phyloP scores from a whole-genome alignment of 1,140 invertebrate species.

The Bombus breviceps region DNA sequence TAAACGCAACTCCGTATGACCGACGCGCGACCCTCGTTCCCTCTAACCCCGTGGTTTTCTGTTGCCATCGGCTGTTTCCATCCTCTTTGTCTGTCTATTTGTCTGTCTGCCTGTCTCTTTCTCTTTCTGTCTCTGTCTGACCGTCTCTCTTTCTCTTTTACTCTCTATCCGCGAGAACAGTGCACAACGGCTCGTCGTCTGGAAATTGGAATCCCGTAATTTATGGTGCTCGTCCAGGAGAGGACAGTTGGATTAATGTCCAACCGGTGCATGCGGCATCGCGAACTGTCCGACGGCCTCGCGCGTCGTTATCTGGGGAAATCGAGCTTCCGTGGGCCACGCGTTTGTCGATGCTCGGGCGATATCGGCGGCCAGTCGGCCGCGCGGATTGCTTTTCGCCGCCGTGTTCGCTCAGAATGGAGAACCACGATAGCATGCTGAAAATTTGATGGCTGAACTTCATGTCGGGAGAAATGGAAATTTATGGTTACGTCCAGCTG shows the following conservation, averaged over 20 bases:
- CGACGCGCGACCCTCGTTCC: conserved; percentile 52
- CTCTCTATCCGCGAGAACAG: not conserved
- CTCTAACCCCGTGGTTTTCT: conserved; percentile 29
- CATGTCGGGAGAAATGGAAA: not conserved
- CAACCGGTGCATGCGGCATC: conserved; percentile 29
- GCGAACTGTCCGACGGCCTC: not conserved
- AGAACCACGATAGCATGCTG: not conserved
- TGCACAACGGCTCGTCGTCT: conserved; percentile 52
- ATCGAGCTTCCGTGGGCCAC: conserved; percentile 30
- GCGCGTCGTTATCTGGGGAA: conserved; percentile 50
- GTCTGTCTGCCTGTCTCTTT: too few species aligned
- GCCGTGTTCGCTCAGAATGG: not conserved
- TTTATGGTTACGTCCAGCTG: not conserved
- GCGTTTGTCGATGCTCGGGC: conserved; percentile 18
- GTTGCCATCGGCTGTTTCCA: conserved; percentile 21
- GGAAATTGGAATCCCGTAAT: conserved; percentile 76
- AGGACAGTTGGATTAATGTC: conserved; percentile 70
- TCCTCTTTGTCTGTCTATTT: not conserved
- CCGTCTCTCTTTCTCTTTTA: not conserved
- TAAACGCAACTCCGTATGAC: conserved; percentile 70
- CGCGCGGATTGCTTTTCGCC: not conserved
- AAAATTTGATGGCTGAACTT: conserved; percentile 7
- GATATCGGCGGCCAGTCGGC: not conserved
- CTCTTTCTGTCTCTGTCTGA: not conserved
- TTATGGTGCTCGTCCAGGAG: conserved; percentile 66